These are phyloP conservation scores for Strigamia crassipes DNA, from an alignment of 2,888 invertebrate genomes.

Conservation along the genomic window DNA sequence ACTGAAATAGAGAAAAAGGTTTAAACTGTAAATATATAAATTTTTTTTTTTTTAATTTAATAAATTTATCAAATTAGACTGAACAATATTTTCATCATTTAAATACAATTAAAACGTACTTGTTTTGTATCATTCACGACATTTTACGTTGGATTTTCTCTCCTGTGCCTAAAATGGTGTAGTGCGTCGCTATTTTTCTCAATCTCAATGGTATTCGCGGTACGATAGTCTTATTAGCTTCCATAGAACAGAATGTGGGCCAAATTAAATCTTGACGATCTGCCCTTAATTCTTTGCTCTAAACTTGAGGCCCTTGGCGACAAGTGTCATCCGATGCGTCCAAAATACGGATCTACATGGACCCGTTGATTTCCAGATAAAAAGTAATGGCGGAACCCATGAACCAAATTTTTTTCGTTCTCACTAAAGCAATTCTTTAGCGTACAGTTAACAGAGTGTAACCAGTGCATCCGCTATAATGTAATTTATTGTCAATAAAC, in stretches of 20 bases:
- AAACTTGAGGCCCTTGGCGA: background rate
- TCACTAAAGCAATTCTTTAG: background rate
- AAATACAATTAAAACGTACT: background rate
- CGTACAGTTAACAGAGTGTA: background rate
- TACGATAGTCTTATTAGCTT: background rate
- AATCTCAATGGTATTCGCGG: background rate
- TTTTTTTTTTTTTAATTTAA: background rate
- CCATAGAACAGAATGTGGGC: background rate
- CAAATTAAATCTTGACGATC: background rate
- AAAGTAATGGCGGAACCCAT: background rate
- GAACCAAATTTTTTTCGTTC: background rate
- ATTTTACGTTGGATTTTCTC: no score
- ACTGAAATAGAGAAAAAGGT: background rate
- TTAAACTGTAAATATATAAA: background rate
- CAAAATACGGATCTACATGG: background rate
- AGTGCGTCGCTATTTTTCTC: no score
- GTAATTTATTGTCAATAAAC: background rate
- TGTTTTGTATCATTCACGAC: background rate
- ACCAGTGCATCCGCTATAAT: background rate
- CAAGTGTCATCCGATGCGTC: background rate
- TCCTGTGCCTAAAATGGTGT: no score
- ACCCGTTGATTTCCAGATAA: background rate
- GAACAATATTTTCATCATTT: no score
- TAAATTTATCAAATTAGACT: background rate
- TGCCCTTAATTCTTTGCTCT: background rate